Percentiles rank a stretch among this genome's conserved stretches.
phyloP scores from a whole-genome alignment of 2,888 invertebrate species.

The Augochlorella aurata region DNA sequence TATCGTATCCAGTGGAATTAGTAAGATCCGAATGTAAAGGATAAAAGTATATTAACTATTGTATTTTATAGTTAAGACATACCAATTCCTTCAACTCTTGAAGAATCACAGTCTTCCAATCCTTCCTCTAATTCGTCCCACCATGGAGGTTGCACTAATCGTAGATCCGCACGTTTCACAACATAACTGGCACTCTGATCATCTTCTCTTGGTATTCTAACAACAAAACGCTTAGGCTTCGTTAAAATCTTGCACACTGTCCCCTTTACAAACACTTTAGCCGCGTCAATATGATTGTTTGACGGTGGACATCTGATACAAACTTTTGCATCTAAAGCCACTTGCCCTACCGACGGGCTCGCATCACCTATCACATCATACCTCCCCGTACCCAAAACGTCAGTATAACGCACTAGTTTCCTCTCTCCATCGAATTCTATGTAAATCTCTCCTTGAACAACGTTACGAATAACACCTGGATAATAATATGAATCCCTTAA shows the following conservation, averaged over 20 bases:
- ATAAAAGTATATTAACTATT: background rate
- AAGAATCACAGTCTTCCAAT: constrained; percentile 81
- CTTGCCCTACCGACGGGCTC: constrained; percentile 92
- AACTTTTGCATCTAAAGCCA: constrained; percentile 90
- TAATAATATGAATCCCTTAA: constrained; percentile 91
- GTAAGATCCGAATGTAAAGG: background rate
- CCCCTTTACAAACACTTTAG: constrained; percentile 92
- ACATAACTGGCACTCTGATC: constrained; percentile 84
- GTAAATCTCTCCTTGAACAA: constrained; percentile 87
- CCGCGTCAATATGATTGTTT: constrained; percentile 85
- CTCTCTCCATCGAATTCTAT: constrained; percentile 92
- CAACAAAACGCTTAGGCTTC: constrained; percentile 87
- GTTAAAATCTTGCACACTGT: constrained; percentile 88
- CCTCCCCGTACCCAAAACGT: constrained; percentile 90
- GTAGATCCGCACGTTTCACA: constrained; percentile 94
- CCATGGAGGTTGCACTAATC: constrained; percentile 97
- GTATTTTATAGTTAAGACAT: constrained; percentile 25
- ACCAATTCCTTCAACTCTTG: constrained; percentile 78
- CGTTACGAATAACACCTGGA: constrained; percentile 93
- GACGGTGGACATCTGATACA: constrained; percentile 88
- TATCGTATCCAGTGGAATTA: background rate
- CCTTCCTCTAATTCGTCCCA: constrained; percentile 94
- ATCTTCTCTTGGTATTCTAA: constrained; percentile 84
- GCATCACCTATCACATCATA: constrained; percentile 96
- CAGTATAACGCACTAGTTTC: constrained; percentile 87